Conservation (phyloP, 1,140 invertebrate genomes). For the Laodelphax striatellus region DNA sequence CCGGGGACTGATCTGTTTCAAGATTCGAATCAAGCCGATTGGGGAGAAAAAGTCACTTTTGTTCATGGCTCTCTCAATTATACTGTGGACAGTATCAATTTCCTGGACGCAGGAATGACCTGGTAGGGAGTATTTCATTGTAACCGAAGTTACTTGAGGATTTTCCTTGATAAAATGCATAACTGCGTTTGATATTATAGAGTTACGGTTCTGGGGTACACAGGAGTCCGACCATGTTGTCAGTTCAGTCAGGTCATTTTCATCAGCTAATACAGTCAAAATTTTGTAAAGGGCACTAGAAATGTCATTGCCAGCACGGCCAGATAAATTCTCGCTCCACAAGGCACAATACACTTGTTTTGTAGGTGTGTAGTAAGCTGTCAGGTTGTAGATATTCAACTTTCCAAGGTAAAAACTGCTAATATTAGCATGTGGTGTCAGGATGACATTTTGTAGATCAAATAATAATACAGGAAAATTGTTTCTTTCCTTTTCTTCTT, state of each 20-base stretch:
- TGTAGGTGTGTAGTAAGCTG: slow-evolving; percentile 8
- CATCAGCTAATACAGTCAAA: slow-evolving; percentile 13
- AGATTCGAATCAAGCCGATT: slow-evolving; percentile 15
- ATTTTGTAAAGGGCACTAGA: slow-evolving; percentile 23
- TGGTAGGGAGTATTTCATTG: slow-evolving; percentile 25
- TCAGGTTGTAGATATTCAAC: slow-evolving; percentile 21
- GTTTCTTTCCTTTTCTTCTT: neutral
- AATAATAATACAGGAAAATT: neutral
- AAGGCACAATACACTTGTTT: slow-evolving; percentile 22
- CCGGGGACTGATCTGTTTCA: slow-evolving; percentile 1
- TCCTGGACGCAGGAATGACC: slow-evolving; percentile 25
- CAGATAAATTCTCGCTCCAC: slow-evolving; percentile 18
- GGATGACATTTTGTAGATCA: slow-evolving; percentile 1
- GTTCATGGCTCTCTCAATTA: slow-evolving; percentile 21
- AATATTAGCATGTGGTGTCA: neutral
- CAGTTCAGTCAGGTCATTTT: slow-evolving; percentile 17
- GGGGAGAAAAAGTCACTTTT: slow-evolving; percentile 19
- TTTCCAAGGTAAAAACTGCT: slow-evolving; percentile 14
- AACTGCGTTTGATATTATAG: slow-evolving; percentile 21
- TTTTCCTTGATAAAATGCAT: slow-evolving; percentile 18
- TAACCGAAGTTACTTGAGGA: slow-evolving; percentile 16
- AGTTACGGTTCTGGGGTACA: slow-evolving; percentile 25
- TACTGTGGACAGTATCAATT: slow-evolving; percentile 23
- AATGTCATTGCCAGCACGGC: slow-evolving; percentile 22
- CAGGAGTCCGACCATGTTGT: slow-evolving; percentile 24